These are phyloP conservation scores for Cydia fagiglandana DNA, from an alignment of 1,140 invertebrate genomes.

Conservation along the genomic window DNA sequence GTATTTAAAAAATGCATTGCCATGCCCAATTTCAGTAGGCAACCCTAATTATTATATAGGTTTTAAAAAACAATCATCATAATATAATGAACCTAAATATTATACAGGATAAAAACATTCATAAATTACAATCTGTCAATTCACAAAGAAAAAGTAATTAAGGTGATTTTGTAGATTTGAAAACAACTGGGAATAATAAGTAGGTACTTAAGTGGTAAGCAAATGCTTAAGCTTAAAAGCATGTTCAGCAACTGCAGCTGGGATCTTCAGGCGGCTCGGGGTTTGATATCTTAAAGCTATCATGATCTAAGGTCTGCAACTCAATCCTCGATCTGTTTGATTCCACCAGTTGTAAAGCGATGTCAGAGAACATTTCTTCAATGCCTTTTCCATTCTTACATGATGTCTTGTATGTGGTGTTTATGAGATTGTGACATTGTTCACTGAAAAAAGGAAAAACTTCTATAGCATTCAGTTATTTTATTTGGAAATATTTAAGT, in stretches of 20 bases:
- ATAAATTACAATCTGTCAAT: neutral
- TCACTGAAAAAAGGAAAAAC: constrained; percentile 81
- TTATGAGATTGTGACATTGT: constrained; percentile 95
- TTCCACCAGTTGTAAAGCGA: constrained; percentile 88
- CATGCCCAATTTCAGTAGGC: neutral
- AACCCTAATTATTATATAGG: neutral
- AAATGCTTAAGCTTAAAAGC: neutral
- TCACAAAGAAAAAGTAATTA: neutral
- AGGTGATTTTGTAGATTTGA: neutral
- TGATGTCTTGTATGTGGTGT: constrained; percentile 93
- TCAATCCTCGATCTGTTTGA: constrained; percentile 90
- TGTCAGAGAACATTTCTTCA: constrained; percentile 94
- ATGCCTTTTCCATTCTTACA: constrained; percentile 93
- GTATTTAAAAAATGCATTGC: neutral
- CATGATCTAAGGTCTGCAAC: constrained; percentile 87
- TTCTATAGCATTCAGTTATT: neutral
- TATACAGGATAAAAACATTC: too few species aligned
- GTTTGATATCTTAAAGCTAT: constrained; percentile 88
- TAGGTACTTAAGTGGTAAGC: neutral
- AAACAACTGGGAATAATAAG: neutral
- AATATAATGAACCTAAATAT: too few species aligned
- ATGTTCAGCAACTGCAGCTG: constrained; percentile 83
- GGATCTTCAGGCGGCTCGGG: constrained; percentile 81
- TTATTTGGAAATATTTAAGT: too few species aligned
- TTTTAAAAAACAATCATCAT: neutral